Evolutionary conservation across 2,113 vertebrate genomes (phyloP).

Genomic region (rat (Rattus norvegicus)): GRCr8 NC_086020.1:126639501-126640000

Average conservation of each 20-base stretch:
- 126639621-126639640: slow-evolving; percentile 21
- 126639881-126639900: neutral
- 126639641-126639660: slow-evolving; percentile 33
- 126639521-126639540: too few relatives aligned
- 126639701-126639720: slow-evolving; percentile 89
- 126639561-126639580: neutral
- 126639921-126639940: neutral
- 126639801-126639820: neutral
- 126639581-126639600: neutral
- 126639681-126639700: slow-evolving; percentile 89
- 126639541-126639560: slow-evolving; percentile 8
- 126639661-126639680: slow-evolving; percentile 91
- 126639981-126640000: neutral
- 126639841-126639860: neutral
- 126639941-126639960: neutral
- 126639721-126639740: slow-evolving; percentile 93
- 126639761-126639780: slow-evolving; percentile 19
- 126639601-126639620: neutral
- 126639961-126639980: neutral
- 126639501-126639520: too few relatives aligned
- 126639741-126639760: slow-evolving; percentile 85
- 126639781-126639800: slow-evolving; percentile 15
- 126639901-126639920: neutral
- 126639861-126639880: neutral
- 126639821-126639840: slow-evolving; percentile 2